These are phyloP conservation scores for Mobula birostris DNA, from an alignment of 2,113 vertebrate species.

Conservation along the genomic window DNA sequence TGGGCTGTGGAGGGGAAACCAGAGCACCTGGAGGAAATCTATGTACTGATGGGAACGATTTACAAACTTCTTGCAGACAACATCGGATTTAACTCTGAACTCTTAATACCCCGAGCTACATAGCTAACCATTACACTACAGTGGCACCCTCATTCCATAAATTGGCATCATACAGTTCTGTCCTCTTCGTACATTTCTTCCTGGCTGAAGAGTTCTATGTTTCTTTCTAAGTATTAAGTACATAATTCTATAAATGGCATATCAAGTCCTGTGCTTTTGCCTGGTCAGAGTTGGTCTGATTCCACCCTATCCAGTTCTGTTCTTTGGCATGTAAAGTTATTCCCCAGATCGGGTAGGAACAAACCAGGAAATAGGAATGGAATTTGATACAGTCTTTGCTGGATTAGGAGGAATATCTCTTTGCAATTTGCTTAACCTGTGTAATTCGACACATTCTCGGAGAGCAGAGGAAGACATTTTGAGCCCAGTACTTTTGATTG, in stretches of 20 bases:
- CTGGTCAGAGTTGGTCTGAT: background rate
- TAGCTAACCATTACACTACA: too few relatives aligned
- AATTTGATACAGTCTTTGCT: background rate
- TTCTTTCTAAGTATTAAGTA: background rate
- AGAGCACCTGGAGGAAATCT: too few relatives aligned
- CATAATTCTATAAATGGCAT: background rate
- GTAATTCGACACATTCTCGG: background rate
- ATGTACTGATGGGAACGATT: too few relatives aligned
- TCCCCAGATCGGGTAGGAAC: background rate
- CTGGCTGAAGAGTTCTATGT: background rate
- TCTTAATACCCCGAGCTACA: too few relatives aligned
- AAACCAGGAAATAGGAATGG: slow-evolving; percentile 1
- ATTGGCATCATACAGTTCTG: background rate
- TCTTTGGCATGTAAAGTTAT: background rate
- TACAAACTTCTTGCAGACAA: too few relatives aligned
- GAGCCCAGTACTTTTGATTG: background rate
- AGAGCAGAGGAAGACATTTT: background rate
- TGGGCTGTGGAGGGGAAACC: too few relatives aligned
- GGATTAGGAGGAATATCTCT: slow-evolving; percentile 15
- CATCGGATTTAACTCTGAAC: too few relatives aligned
- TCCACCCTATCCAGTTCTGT: background rate
- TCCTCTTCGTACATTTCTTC: background rate
- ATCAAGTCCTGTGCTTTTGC: background rate
- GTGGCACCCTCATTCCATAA: background rate
- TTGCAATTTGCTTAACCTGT: slow-evolving; percentile 29